Base-by-base conservation (phyloP, 2,797 vertebrate genomes). In the Prunella strophiata region DNA sequence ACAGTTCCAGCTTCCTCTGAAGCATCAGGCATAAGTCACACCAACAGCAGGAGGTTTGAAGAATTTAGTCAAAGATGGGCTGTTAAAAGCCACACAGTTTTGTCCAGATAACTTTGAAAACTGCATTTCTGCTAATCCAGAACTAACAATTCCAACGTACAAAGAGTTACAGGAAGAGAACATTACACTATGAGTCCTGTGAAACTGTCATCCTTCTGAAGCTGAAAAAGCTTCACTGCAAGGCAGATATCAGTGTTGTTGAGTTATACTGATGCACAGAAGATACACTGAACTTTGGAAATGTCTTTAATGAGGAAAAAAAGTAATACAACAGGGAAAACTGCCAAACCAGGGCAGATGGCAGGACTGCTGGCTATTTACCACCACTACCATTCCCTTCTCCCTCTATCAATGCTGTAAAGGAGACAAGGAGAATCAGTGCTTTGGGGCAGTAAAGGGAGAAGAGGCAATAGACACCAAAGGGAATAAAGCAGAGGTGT, bases 51-150 rank as follows among this genome's bases (percentile, higher is more conserved):
- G 27, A 81, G 43, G 58, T 77, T 50, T 86, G 61, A 93, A 40
- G 45, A 71, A 75, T 72, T 82, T 43, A 62, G 52, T 71, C 48
- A 52, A 78, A 92, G 45, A 45, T 3, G 7, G 45, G 30, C 74
- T 80, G 50, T 63, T 89, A 87, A 87, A 90, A 93, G 74, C 16
- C 29, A 76, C 29, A 17, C 20, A 34, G 20, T 68, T 92, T 67
- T n/a, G 34, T 54, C 47, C 92, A 80, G 65, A 9, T 80, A 85
- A 58, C 74, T 86, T 57, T 87, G 81, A 89, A 89, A 96, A 75
- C 22, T 34, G 42, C 45, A 50, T 52, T 95, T 91, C 74, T 94
- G 50, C 59, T 47, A 29, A 78, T 32, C 57, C 57, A 66, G 66
- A 76, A 38, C 42, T 52, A 91, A 58, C 19, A 42, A 65, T 25